Percentiles rank a stretch among this genome's conserved stretches.
Conservation (phyloP, 2,888 invertebrate species). For the Eremobia ochroleuca region DNA sequence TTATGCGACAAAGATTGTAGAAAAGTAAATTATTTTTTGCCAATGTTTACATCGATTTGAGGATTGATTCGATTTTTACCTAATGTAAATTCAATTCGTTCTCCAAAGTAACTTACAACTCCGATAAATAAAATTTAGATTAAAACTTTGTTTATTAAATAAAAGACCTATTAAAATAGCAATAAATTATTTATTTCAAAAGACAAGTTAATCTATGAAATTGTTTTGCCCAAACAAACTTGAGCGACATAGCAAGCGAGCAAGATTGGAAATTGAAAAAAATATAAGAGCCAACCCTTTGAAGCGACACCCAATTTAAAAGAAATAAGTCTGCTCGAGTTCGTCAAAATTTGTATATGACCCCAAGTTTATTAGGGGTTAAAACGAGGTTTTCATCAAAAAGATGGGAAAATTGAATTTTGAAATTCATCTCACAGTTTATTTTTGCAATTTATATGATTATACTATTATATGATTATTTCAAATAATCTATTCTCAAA, state of each 20-base stretch:
- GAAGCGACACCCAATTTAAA: slow-evolving; percentile 54
- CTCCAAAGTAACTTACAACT: slow-evolving; percentile 12
- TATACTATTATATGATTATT: no score
- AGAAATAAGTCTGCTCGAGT: slow-evolving; percentile 43
- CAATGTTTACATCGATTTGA: background rate
- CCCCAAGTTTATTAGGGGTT: slow-evolving; percentile 44
- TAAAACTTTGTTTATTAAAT: slow-evolving; percentile 28
- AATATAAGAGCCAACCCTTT: slow-evolving; percentile 28
- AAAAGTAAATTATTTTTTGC: background rate
- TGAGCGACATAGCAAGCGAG: background rate
- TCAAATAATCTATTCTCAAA: background rate
- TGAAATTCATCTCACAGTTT: slow-evolving; percentile 13
- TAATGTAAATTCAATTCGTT: background rate
- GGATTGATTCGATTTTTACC: no score
- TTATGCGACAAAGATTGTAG: background rate
- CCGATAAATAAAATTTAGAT: slow-evolving; percentile 15
- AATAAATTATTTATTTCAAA: slow-evolving; percentile 37
- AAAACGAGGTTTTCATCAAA: slow-evolving; percentile 24
- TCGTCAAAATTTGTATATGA: slow-evolving; percentile 45
- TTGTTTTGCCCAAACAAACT: slow-evolving; percentile 33
- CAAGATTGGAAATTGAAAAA: slow-evolving; percentile 29
- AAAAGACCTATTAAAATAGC: slow-evolving; percentile 18
- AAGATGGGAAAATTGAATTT: slow-evolving; percentile 33
- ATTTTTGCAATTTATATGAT: slow-evolving; percentile 4
- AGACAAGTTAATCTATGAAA: slow-evolving; percentile 26